Conservation (phyloP, 2,113 vertebrate genomes). For the Synodontis membranacea region DNA sequence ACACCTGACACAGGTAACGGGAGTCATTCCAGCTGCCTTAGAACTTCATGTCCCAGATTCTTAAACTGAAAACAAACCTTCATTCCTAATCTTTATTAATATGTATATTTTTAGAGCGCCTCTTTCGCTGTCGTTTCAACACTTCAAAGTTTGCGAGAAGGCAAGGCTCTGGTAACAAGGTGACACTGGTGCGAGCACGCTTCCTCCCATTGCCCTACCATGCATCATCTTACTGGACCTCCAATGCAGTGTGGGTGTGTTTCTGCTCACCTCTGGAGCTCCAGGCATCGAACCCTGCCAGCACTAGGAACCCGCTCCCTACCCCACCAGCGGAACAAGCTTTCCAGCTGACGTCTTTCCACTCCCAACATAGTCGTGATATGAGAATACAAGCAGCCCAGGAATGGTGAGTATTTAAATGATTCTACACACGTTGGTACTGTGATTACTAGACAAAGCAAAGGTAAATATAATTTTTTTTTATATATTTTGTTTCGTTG, state of each 20-base stretch:
- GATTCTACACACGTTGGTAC: not conserved
- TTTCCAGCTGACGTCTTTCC: constrained; percentile 82
- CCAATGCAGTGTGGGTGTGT: constrained; percentile 86
- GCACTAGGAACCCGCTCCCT: constrained; percentile 51
- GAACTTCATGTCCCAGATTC: not conserved
- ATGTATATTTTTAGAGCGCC: constrained; percentile 68
- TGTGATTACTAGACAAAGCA: not conserved
- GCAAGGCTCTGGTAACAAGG: constrained; percentile 86
- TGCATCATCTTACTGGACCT: constrained; percentile 81
- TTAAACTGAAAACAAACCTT: not conserved
- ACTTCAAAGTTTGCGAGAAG: constrained; percentile 86
- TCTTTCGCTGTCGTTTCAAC: constrained; percentile 89
- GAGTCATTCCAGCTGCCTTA: not conserved
- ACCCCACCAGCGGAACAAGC: constrained; percentile 67
- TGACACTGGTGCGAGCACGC: constrained; percentile 82
- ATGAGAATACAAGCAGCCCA: constrained; percentile 80
- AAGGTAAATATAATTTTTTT: not conserved
- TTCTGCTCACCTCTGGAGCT: constrained; percentile 86
- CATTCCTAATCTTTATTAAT: not conserved
- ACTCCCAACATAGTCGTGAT: constrained; percentile 83
- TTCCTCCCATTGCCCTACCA: constrained; percentile 79
- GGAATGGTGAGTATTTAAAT: constrained; percentile 75
- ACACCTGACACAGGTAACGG: constrained; percentile 73
- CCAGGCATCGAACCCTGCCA: constrained; percentile 67
- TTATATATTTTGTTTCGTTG: constrained; percentile 48